phyloP scores from a whole-genome alignment of 2,888 invertebrate species.

The Agonopterix heracliana region DNA sequence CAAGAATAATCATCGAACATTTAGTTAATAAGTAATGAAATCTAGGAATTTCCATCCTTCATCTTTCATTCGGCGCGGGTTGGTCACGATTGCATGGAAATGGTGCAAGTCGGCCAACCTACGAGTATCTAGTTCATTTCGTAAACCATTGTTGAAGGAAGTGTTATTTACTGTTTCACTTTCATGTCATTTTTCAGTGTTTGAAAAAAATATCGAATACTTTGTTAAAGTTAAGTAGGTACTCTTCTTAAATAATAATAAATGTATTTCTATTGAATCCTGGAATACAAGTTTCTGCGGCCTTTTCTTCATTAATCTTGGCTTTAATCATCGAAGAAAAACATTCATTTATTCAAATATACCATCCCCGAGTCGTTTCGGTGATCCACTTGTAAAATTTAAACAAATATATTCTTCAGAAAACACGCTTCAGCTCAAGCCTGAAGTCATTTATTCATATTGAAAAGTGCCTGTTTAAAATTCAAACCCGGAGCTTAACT shows the following conservation, averaged over 20 bases:
- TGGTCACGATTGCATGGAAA: no score
- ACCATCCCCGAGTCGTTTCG: slow-evolving; percentile 22
- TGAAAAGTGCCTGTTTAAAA: slow-evolving; percentile 42
- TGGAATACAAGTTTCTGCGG: slow-evolving; percentile 4
- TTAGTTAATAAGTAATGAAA: no score
- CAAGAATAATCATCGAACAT: no score
- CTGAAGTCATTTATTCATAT: slow-evolving; percentile 35
- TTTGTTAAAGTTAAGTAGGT: no score
- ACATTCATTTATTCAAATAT: slow-evolving; percentile 38
- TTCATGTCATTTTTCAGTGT: no score
- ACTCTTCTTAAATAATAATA: not conserved
- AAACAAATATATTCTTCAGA: slow-evolving; percentile 28
- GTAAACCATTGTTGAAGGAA: no score
- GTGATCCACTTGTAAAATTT: slow-evolving; percentile 29
- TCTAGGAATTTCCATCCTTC: no score
- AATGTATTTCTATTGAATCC: not conserved
- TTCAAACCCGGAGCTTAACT: slow-evolving; percentile 37
- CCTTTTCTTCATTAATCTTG: slow-evolving; percentile 14
- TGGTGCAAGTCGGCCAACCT: no score
- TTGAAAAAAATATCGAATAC: no score
- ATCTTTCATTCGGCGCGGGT: no score
- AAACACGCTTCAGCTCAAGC: slow-evolving; percentile 23
- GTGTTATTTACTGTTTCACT: no score
- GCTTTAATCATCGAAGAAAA: slow-evolving; percentile 28
- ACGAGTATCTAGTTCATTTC: no score